phyloP scores from a whole-genome alignment of 2,888 invertebrate genomes.

The Euproctis similis region DNA sequence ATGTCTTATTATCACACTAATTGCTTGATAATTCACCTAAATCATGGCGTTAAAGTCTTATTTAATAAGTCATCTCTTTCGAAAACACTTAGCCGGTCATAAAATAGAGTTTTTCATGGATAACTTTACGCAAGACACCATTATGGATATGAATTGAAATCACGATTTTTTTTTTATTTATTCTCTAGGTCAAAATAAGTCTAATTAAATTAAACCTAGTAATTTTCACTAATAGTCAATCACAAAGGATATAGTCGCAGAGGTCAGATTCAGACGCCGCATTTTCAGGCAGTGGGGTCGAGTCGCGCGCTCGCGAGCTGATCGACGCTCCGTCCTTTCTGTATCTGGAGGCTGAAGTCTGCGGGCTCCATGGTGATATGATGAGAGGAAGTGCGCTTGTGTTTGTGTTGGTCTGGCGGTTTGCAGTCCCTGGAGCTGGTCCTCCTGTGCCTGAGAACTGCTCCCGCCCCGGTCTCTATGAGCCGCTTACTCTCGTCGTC shows the following conservation, averaged over 20 bases:
- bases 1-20: conserved; percentile 22
- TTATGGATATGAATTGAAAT: conserved; percentile 66
- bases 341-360: conserved; percentile 49
- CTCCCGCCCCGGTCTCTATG: conserved; percentile 52
- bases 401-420: conserved; percentile 21
- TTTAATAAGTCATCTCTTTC: conserved; percentile 17
- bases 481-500: conserved; percentile 69
- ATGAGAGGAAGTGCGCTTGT: conserved; percentile 62
- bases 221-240: conserved; percentile 33
- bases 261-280: too few species aligned
- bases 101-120: conserved; percentile 24
- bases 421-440: conserved; percentile 76
- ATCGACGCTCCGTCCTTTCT: conserved; percentile 64
- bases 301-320: conserved; percentile 40
- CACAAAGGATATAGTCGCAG: conserved; percentile 3
- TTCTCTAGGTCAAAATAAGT: conserved; percentile 23
- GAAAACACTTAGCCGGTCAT: conserved; percentile 26
- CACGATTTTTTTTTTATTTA: conserved; percentile 44
- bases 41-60: conserved; percentile 7
- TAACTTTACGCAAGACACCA: conserved; percentile 43
- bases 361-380: conserved; percentile 64
- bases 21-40: conserved; percentile 15
- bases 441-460: conserved; percentile 74
- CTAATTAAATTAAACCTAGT: conserved; percentile 25
- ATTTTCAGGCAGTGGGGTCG: conserved; percentile 42